Evolutionary conservation across 2,888 invertebrate species (phyloP).

Genomic region (Chymomyza amoena): DNA sequence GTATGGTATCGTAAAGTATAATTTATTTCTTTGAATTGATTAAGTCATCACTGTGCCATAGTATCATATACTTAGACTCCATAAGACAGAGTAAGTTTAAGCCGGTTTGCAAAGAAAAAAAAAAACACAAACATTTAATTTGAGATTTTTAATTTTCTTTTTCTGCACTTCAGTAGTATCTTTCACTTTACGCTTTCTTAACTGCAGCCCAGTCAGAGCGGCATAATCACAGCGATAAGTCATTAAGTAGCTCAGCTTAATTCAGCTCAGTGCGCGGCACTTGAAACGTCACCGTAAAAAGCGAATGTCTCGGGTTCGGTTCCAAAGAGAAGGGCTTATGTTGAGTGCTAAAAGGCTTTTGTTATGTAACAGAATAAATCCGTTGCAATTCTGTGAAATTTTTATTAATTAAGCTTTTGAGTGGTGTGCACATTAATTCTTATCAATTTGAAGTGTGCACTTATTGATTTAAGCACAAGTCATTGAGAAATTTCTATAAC

Average conservation of each 20-base stretch:
- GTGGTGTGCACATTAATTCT: constrained; percentile 37
- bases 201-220: constrained; percentile 49
- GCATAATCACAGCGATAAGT: constrained; percentile 64
- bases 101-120: background rate
- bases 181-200: constrained; percentile 63
- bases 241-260: constrained; percentile 59
- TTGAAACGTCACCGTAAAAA: constrained; percentile 20
- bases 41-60: too few relatives aligned
- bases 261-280: constrained; percentile 26
- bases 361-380: too few relatives aligned
- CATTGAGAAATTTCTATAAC: background rate
- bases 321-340: background rate
- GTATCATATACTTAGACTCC: background rate
- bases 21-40: too few relatives aligned
- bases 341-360: too few relatives aligned
- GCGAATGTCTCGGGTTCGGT: constrained; percentile 1
- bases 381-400: background rate
- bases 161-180: constrained; percentile 41
- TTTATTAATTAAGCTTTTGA: constrained; percentile 43
- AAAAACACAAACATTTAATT: background rate
- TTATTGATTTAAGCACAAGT: background rate
- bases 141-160: constrained; percentile 26
- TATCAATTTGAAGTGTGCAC: constrained; percentile 31
- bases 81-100: background rate
- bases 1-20: too few relatives aligned